Evolutionary conservation across 1,140 invertebrate species (phyloP), one percentile per base, ranked within the genome.

Genomic region (Drosophila auraria): DNA sequence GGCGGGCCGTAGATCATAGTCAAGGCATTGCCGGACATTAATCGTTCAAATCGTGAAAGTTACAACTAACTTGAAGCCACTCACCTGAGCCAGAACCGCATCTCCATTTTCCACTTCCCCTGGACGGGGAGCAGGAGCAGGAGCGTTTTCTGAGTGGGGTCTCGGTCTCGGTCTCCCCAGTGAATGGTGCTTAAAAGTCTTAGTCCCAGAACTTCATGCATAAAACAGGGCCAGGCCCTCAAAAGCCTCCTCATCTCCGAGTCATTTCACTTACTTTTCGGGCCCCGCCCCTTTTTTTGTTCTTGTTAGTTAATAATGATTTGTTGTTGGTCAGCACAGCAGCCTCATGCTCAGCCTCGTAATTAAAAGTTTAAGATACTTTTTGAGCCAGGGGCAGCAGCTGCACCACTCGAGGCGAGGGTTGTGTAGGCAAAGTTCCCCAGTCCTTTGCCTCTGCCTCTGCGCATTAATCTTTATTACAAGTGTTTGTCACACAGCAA

Each of bases 311-410:
- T 89, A 84, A 89, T 89, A 90, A 90, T 89, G 66, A 89, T 87
- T 89, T 89, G 70, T 69, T 78, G 64, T 68, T 80, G 84, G 86
- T 90, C 84, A 90, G 44, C 56, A 40, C 15, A 17, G 50, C 49
- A 64, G 36, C 20, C 49, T 40, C 36, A 30, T 23, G 7, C 40
- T 33, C 62, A 45, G 83, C 74, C 63, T 75, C 56, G 86, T 89
- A 89, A 89, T 89, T 89, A 89, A 89, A 89, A 89, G 81, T 89
- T 89, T 89, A 76, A 90, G 86, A 82, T 83, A 89, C 80, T 87
- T 89, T 87, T 89, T 82, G 86, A 87, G 83, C 54, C 78, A 66
- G 78, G 65, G 65, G 44, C 49, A 63, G 68, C 80, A 73, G 72
- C 80, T 83, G 81, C 77, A 79, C 38, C 82, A 60, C 80, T 56